Evolutionary conservation across 2,113 vertebrate genomes (phyloP).

Genomic region (Bubo blakistoni): DNA sequence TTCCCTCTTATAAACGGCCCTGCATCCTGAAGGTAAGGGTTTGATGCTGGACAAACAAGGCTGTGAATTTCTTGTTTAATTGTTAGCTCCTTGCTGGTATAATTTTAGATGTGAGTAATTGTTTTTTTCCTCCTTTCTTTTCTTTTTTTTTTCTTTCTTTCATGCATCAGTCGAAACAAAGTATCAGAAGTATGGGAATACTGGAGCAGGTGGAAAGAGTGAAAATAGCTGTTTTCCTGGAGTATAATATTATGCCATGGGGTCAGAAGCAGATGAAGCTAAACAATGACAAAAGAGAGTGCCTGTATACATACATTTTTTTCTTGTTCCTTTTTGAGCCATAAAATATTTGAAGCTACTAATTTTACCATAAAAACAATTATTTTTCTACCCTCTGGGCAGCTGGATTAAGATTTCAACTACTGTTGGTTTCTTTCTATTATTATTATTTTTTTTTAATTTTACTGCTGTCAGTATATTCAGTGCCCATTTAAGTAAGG

Average conservation of each 20-base stretch:
- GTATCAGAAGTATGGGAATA: conserved; percentile 30
- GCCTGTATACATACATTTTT: background rate
- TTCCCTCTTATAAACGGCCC: background rate
- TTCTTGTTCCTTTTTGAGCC: background rate
- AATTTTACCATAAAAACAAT: background rate
- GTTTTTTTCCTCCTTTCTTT: background rate
- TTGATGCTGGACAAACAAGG: background rate
- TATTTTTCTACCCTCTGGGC: background rate
- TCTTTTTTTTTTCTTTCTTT: background rate
- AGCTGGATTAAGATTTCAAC: background rate
- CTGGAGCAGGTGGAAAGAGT: conserved; percentile 31
- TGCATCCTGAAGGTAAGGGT: background rate
- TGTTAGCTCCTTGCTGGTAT: background rate
- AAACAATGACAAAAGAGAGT: background rate
- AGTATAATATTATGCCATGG: background rate
- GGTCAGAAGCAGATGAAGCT: conserved; percentile 16
- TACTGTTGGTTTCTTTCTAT: background rate
- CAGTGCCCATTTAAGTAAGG: background rate
- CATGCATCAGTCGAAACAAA: conserved; percentile 36
- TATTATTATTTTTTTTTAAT: background rate
- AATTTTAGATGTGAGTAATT: conserved; percentile 25
- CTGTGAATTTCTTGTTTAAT: background rate
- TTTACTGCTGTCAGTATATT: background rate
- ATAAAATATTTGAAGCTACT: background rate
- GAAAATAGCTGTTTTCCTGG: conserved; percentile 45